Evolutionary conservation across 2,888 invertebrate species (phyloP).

Genomic region (Micoletzkya japonica): DNA sequence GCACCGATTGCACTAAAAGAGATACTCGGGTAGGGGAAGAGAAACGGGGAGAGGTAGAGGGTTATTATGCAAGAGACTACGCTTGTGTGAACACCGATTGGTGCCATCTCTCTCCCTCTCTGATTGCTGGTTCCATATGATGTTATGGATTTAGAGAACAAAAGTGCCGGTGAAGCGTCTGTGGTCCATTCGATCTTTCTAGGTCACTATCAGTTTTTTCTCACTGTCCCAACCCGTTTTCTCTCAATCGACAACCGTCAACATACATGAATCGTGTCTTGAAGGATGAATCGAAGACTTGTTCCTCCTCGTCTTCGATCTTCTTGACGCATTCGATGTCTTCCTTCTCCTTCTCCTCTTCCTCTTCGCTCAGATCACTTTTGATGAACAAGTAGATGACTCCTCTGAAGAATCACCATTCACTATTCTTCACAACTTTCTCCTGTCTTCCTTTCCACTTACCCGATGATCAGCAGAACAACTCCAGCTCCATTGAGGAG

Average conservation of each 20-base stretch:
- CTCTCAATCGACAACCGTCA: no score
- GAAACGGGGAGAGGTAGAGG: not conserved
- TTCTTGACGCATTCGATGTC: constrained; percentile 1
- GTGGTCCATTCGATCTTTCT: no score
- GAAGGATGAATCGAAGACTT: not conserved
- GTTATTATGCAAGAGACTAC: not conserved
- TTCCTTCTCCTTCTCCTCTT: constrained; percentile 8
- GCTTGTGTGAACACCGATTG: no score
- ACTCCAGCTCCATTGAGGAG: constrained; percentile 43
- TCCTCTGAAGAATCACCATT: constrained; percentile 33
- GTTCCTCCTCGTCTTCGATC: constrained; percentile 22
- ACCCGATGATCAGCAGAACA: constrained; percentile 33
- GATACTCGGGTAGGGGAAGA: not conserved
- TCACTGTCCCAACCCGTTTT: no score
- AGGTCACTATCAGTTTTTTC: no score
- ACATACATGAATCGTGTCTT: constrained; percentile 23
- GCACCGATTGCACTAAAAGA: constrained; percentile 63
- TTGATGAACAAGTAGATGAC: constrained; percentile 45
- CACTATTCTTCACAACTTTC: not conserved
- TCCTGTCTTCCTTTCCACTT: not conserved
- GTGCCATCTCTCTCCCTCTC: not conserved
- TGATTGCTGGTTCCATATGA: no score
- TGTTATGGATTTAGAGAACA: no score
- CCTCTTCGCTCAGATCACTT: constrained; percentile 31
- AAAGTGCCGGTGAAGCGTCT: no score